Conservation (phyloP, 2,113 vertebrate genomes). For the Myrmecophaga tridactyla region DNA sequence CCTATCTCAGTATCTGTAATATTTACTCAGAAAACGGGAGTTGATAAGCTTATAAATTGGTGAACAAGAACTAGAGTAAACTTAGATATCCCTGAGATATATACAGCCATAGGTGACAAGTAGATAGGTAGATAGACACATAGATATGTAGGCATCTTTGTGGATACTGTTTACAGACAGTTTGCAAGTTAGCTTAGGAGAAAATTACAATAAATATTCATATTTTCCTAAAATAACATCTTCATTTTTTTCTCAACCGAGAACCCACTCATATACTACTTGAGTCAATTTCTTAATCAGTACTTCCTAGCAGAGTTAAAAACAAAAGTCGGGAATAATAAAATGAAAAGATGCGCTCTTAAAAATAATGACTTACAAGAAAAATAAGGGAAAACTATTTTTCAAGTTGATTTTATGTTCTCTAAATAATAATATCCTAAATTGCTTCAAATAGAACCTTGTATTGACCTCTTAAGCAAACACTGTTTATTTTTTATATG, state of each 20-base stretch:
- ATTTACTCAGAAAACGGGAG: neutral
- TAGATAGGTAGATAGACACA: neutral
- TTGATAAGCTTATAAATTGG: neutral
- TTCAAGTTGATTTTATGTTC: neutral
- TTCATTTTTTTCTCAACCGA: neutral
- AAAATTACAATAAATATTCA: neutral
- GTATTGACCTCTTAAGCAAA: neutral
- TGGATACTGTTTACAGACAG: neutral
- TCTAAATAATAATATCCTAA: neutral
- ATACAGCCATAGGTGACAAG: neutral
- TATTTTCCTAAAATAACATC: neutral
- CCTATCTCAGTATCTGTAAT: neutral
- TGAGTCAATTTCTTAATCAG: neutral
- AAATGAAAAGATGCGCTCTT: neutral
- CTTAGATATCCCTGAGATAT: neutral
- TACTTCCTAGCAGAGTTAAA: neutral
- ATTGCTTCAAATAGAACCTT: neutral
- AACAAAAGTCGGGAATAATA: neutral
- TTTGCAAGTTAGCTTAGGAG: neutral
- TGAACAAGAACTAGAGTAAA: neutral
- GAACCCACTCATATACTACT: neutral
- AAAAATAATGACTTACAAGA: neutral
- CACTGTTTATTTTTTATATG: neutral
- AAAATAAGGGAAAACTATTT: neutral
- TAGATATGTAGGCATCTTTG: neutral